Conservation (phyloP, 1,140 invertebrate species). For the Trachelipus rathkii region DNA sequence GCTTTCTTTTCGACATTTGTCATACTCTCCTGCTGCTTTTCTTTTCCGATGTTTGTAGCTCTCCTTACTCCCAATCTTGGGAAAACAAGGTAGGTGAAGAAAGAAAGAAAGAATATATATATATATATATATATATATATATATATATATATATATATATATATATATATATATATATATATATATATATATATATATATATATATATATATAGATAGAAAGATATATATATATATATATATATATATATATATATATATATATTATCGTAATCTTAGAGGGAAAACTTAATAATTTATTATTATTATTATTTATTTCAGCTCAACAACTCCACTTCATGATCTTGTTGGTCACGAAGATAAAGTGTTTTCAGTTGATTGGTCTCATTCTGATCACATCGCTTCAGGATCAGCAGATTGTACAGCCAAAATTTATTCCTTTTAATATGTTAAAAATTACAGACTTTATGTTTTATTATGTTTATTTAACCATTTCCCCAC, state of each 20-base stretch:
- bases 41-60: too few species aligned
- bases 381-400: constrained; percentile 76
- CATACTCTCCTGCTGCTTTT: too few species aligned
- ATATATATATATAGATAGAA: constrained; percentile 1
- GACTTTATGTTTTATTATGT: too few species aligned
- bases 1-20: too few species aligned
- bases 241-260: neutral
- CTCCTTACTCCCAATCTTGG: too few species aligned
- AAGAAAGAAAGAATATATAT: too few species aligned
- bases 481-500: too few species aligned
- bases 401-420: constrained; percentile 91
- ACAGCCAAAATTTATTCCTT: constrained; percentile 83
- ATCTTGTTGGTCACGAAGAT: constrained; percentile 88
- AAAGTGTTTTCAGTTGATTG: constrained; percentile 92
- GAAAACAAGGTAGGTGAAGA: too few species aligned
- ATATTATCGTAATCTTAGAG: too few species aligned
- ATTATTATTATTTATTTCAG: constrained; percentile 48
- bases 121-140: neutral
- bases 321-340: constrained; percentile 85
- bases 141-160: neutral
- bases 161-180: neutral
- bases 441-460: constrained; percentile 47
- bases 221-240: neutral
- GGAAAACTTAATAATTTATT: too few species aligned
- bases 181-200: constrained; percentile 15